A percentile compares a stretch with the other conserved stretches of the same genome.
phyloP scores from a whole-genome alignment of 2,797 vertebrate genomes.

The Scyliorhinus canicula region DNA sequence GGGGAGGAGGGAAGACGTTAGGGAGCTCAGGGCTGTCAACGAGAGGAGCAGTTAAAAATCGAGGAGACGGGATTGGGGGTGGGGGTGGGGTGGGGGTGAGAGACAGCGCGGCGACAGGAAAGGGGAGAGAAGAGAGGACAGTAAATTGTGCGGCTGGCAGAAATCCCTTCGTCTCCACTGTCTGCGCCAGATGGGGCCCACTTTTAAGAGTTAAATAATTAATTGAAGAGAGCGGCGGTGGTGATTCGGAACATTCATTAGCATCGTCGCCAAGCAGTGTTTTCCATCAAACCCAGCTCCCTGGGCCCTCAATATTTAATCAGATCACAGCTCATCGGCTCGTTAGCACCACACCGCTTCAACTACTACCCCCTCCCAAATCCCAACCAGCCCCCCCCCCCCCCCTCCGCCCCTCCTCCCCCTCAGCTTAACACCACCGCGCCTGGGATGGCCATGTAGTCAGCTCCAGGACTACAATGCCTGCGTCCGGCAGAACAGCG shows the following conservation, averaged over 20 bases:
- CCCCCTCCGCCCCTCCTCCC: not conserved
- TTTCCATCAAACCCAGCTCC: not conserved
- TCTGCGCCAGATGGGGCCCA: not conserved
- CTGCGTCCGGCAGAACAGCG: not conserved
- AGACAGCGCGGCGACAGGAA: too few relatives aligned
- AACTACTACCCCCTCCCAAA: too few relatives aligned
- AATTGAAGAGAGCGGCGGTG: not conserved
- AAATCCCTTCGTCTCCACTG: not conserved
- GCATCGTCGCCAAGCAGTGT: not conserved
- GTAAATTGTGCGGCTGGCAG: not conserved
- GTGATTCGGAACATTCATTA: not conserved
- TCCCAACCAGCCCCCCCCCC: not conserved
- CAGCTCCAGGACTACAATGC: too few relatives aligned
- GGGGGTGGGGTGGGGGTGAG: too few relatives aligned
- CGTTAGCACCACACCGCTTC: not conserved
- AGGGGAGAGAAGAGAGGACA: not conserved
- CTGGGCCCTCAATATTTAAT: not conserved
- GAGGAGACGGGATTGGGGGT: not conserved
- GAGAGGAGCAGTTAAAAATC: too few relatives aligned
- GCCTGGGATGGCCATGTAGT: not conserved
- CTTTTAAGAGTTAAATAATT: not conserved
- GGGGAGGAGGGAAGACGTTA: too few relatives aligned
- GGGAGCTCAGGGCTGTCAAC: not conserved
- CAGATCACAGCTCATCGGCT: not conserved
- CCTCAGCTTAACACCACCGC: not conserved